Base-by-base conservation (phyloP, 1,140 invertebrate species). In the Drosophila chauvacae region DNA sequence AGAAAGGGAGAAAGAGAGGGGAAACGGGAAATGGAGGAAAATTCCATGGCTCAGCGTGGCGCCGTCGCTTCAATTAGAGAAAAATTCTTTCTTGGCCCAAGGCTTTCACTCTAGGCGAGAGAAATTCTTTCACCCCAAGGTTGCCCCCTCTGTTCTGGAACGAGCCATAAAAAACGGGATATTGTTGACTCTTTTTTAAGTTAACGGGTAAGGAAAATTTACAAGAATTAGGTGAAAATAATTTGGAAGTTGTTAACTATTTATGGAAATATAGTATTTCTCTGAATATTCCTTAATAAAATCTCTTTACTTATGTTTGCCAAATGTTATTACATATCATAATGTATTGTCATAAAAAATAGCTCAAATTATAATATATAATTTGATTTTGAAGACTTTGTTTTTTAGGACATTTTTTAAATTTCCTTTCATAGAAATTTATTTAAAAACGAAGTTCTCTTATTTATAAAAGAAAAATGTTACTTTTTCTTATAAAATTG, bases 41-140 rank as follows among this genome's bases (percentile, higher is more conserved):
- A 68, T 80, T 79, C 77, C 69, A 78, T 68, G 69, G 47, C 83
- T 56, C 83, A 87, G 83, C 75, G 55, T 87, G 83, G 79, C 83
- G 83, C 79, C 83, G 83, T 77, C 79, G 59, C 66, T 60, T 72
- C 72, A 77, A 71, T 87, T 76, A 86, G 75, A 76, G 33, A 82
- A 48, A 58, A 80, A 68, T 73, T 77, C 76, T 73, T 70, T 30
- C 76, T 73, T 68, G 11, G 33, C 48, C 35, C 35, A 41, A 35
- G 81, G 81, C 81, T 84, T 84, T 84, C 81, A 78, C 81, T 83
- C 57, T 7, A 37, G 14, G 35, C 39, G 4, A 72, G 48, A 80
- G 30, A 30, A 70, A 65, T 69, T 69, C 65, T 69, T 65, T 69
- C 47, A 51, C 45, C 37, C 28, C 45, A 51, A 53, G 66, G 57